These are phyloP conservation scores for Aphis gossypii DNA, from an alignment of 1,140 invertebrate genomes.

Conservation along the genomic window DNA sequence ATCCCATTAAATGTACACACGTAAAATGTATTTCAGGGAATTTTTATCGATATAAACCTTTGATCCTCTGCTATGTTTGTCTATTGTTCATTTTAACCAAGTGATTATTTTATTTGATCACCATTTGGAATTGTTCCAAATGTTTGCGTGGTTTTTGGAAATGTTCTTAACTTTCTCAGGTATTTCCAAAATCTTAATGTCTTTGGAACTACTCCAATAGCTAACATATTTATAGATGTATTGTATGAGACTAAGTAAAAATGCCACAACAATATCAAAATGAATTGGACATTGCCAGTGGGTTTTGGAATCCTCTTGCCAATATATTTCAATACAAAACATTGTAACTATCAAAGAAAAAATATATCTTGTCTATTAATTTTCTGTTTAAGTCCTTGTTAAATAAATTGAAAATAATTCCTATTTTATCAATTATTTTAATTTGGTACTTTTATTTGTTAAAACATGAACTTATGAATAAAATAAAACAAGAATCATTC, in stretches of 20 bases:
- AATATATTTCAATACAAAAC: neutral
- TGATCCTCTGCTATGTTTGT: neutral
- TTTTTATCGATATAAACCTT: neutral
- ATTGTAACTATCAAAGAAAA: neutral
- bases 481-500: neutral
- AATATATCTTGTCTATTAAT: neutral
- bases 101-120: neutral
- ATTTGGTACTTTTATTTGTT: neutral
- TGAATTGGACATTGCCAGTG: neutral
- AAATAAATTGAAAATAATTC: neutral
- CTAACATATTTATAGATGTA: conserved; percentile 22
- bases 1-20: conserved; percentile 53
- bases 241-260: neutral
- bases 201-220: conserved; percentile 24
- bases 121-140: neutral
- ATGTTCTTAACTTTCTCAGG: neutral
- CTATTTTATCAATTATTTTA: neutral
- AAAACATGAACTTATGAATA: neutral
- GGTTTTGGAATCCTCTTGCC: neutral
- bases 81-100: neutral
- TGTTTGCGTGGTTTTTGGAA: neutral
- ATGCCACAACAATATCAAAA: neutral
- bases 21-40: conserved; percentile 33
- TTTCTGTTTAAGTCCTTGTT: neutral
- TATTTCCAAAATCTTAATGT: conserved; percentile 27